Percentiles rank a stretch among this genome's conserved stretches.
phyloP scores from a whole-genome alignment of 2,888 invertebrate species.

The Latrodectus elegans region DNA sequence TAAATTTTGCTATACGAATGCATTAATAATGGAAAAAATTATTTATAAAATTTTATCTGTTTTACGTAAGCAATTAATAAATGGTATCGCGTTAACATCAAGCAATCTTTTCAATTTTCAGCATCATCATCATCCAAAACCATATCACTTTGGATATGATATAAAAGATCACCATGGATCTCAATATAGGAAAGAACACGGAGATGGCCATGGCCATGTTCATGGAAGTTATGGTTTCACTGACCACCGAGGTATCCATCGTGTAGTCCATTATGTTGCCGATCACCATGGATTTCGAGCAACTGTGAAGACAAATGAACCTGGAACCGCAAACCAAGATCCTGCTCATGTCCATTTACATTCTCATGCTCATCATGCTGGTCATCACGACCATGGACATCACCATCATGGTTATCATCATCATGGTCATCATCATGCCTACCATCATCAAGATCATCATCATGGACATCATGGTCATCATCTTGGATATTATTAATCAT shows the following conservation, averaged over 20 bases:
- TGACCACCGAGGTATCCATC: constrained; percentile 49
- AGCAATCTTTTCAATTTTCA: neutral
- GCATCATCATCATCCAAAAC: constrained; percentile 33
- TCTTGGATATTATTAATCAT: no score
- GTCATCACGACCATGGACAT: constrained; percentile 4
- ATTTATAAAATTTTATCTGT: no score
- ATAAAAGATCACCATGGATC: constrained; percentile 45
- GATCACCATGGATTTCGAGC: constrained; percentile 45
- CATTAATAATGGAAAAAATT: no score
- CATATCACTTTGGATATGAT: constrained; percentile 51
- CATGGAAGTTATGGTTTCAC: constrained; percentile 60
- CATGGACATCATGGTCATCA: constrained; percentile 23
- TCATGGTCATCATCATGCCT: neutral
- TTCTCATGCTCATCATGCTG: constrained; percentile 30
- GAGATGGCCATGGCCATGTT: constrained; percentile 45
- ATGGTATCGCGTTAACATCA: no score
- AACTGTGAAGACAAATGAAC: constrained; percentile 32
- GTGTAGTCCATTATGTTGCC: constrained; percentile 50
- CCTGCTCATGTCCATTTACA: constrained; percentile 40
- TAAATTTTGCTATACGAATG: no score
- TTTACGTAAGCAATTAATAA: no score
- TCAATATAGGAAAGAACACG: constrained; percentile 51
- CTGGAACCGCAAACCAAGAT: constrained; percentile 45
- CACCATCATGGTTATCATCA: constrained; percentile 22
- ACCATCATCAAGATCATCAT: constrained; percentile 17